Percentiles rank a stretch among this genome's conserved stretches.
These are phyloP conservation scores for Sinodicranocentrus sp. DNA, from an alignment of 2,888 invertebrate species.

Conservation along the genomic window DNA sequence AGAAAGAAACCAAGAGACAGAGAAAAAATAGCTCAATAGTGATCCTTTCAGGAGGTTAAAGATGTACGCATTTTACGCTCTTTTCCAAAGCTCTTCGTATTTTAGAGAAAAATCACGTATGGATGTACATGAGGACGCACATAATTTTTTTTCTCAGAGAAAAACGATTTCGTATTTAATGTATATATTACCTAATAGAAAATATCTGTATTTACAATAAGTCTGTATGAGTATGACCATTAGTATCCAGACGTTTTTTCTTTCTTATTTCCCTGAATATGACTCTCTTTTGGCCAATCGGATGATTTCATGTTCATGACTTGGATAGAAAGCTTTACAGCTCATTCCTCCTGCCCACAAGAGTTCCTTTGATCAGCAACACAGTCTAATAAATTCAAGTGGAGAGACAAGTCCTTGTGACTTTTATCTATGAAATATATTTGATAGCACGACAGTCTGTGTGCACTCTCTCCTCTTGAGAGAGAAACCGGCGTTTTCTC, in stretches of 20 bases:
- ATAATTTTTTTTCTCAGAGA: too few species aligned
- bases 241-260: background rate
- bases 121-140: too few species aligned
- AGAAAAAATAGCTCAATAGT: too few species aligned
- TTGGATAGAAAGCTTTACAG: constrained; percentile 40
- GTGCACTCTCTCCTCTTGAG: constrained; percentile 17
- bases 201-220: too few species aligned
- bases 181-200: too few species aligned
- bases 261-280: constrained; percentile 17
- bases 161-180: background rate
- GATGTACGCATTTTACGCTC: too few species aligned
- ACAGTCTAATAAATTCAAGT: constrained; percentile 73
- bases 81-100: too few species aligned
- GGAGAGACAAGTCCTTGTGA: constrained; percentile 70
- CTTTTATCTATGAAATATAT: constrained; percentile 75
- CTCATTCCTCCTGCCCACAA: constrained; percentile 43
- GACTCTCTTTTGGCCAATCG: constrained; percentile 41
- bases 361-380: constrained; percentile 62
- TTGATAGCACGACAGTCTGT: constrained; percentile 40
- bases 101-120: too few species aligned
- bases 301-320: constrained; percentile 49
- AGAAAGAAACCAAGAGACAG: background rate
- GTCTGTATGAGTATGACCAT: too few species aligned
- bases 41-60: too few species aligned
- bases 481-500: constrained; percentile 28